phyloP scores from a whole-genome alignment of 2,113 vertebrate species.

The Oenanthe melanoleuca region DNA sequence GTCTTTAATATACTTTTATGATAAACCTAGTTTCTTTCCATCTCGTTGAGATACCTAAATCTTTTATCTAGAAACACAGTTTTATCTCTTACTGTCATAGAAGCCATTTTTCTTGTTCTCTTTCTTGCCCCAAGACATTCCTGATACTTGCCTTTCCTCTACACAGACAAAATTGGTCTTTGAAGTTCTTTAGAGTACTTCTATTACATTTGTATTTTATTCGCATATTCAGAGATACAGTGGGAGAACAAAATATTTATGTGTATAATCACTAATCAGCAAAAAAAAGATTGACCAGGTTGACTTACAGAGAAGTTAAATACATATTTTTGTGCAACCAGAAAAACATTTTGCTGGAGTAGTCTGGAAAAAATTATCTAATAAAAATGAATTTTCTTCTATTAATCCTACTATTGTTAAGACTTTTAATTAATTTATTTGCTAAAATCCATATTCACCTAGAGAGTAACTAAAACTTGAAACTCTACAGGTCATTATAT shows the following conservation, averaged over 20 bases:
- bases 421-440: not conserved
- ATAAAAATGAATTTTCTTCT: not conserved
- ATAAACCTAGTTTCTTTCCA: not conserved
- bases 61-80: not conserved
- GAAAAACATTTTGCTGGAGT: not conserved
- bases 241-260: not conserved
- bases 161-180: not conserved
- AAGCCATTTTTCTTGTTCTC: not conserved
- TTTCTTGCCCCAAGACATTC: not conserved
- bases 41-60: not conserved
- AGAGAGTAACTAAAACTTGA: not conserved
- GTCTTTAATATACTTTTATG: not conserved
- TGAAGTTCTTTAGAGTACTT: not conserved
- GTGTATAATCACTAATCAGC: not conserved
- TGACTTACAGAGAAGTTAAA: not conserved
- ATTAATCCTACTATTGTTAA: not conserved
- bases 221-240: not conserved
- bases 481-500: not conserved
- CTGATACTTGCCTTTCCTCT: not conserved
- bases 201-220: not conserved
- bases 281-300: not conserved
- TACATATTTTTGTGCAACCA: not conserved
- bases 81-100: not conserved
- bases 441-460: fast-evolving
- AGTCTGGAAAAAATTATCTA: not conserved